Percentiles rank a stretch among this genome's conserved stretches.
phyloP scores from a whole-genome alignment of 2,888 invertebrate genomes.

The Frankliniella fusca region DNA sequence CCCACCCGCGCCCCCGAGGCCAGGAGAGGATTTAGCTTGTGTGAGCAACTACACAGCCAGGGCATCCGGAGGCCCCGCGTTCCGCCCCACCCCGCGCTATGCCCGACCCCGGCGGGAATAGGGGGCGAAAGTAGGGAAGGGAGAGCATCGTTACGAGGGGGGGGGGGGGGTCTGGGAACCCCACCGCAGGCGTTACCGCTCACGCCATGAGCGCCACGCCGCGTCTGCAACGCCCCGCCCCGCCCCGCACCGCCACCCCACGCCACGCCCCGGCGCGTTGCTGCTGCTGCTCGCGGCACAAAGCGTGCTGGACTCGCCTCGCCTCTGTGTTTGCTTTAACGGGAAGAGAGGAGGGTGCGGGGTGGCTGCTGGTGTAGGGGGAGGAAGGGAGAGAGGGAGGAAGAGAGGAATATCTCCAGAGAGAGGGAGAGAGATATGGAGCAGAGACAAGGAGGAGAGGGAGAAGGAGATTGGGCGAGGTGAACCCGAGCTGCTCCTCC shows the following conservation, averaged over 20 bases:
- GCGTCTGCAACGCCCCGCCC: not conserved
- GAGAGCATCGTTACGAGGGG: not conserved
- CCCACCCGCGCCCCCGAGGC: no score
- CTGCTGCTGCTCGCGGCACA: not conserved
- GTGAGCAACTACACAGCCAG: not conserved
- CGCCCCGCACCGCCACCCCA: no score
- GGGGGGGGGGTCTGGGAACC: not conserved
- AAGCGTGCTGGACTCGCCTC: slow-evolving; percentile 6
- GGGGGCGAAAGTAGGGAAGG: not conserved
- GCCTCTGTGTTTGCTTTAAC: not conserved
- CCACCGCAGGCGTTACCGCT: slow-evolving; percentile 13
- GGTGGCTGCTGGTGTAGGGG: not conserved
- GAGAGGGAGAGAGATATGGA: not conserved
- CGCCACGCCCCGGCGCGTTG: not conserved
- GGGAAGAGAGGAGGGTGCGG: not conserved
- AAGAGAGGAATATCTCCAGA: not conserved
- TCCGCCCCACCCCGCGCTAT: no score
- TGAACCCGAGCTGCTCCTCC: no score
- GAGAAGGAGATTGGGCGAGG: not conserved
- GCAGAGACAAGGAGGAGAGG: not conserved
- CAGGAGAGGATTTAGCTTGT: not conserved
- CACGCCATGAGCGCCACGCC: slow-evolving; percentile 9
- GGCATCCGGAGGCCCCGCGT: no score
- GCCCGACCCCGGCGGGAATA: not conserved
- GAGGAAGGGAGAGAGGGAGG: not conserved